A percentile compares a stretch with the other conserved stretches of the same genome.
Conservation (phyloP, 1,140 invertebrate genomes). For the Aphidius ervi region DNA sequence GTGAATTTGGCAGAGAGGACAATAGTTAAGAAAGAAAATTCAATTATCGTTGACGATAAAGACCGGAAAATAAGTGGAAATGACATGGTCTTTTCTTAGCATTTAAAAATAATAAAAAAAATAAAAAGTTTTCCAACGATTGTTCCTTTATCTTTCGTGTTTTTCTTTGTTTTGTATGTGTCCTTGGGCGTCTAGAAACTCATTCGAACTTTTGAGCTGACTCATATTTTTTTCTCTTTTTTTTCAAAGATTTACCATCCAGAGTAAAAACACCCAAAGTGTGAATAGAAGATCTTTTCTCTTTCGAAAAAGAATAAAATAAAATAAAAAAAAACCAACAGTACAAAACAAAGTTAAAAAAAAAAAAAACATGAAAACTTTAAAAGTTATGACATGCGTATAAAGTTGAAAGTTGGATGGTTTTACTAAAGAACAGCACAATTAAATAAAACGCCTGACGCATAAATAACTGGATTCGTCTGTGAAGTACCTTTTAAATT, state of each 20-base stretch:
- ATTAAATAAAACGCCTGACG: constrained; percentile 19
- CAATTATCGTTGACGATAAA: constrained; percentile 13
- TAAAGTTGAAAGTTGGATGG: no score
- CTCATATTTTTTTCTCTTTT: neutral
- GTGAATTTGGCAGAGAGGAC: constrained; percentile 1
- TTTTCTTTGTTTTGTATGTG: neutral
- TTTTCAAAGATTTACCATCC: neutral
- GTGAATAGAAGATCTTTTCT: no score
- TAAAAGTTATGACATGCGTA: no score
- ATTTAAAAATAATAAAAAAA: neutral
- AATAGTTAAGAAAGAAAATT: constrained; percentile 13
- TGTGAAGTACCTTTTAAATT: constrained; percentile 25
- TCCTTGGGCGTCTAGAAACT: constrained; percentile 5
- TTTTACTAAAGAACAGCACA: neutral
- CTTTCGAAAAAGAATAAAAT: no score
- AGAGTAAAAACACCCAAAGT: no score
- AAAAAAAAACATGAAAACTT: no score
- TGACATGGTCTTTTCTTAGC: constrained; percentile 4
- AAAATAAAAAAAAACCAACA: no score
- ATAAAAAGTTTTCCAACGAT: neutral
- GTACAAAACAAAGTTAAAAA: no score
- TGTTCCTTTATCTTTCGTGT: constrained; percentile 8
- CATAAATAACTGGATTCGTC: constrained; percentile 24
- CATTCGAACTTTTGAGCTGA: constrained; percentile 4
- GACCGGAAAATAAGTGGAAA: constrained; percentile 14